A percentile compares a stretch with the other conserved stretches of the same genome.
phyloP scores from a whole-genome alignment of 1,140 invertebrate genomes.

The Reticulitermes speratus region DNA sequence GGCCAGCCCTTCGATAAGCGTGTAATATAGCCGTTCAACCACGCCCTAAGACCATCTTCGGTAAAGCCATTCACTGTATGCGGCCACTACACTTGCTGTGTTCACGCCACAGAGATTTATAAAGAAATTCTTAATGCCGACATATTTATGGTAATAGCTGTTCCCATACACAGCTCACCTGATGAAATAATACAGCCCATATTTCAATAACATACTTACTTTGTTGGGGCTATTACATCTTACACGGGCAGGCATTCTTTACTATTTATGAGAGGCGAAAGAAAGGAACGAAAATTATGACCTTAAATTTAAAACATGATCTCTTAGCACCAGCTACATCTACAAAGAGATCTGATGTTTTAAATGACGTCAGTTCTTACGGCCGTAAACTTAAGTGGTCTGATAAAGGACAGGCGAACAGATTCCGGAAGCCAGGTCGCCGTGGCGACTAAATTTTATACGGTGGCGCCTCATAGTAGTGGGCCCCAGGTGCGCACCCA shows the following conservation, averaged over 20 bases:
- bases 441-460: no score
- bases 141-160: conserved; percentile 27
- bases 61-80: neutral
- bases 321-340: neutral
- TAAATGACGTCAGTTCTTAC: neutral
- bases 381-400: no score
- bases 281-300: neutral
- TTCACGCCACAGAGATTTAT: conserved; percentile 22
- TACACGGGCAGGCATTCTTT: neutral
- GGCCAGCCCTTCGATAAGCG: neutral
- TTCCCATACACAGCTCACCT: neutral
- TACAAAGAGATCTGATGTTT: neutral
- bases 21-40: neutral
- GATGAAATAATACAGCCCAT: conserved; percentile 23
- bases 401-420: no score
- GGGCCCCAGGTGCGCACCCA: no score
- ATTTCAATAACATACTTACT: conserved; percentile 1
- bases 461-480: no score
- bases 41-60: neutral
- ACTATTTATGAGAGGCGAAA: neutral
- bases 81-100: neutral
- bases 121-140: conserved; percentile 17
- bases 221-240: neutral
- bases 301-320: conserved; percentile 12
- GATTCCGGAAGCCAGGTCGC: no score